Evolutionary conservation across 2,797 vertebrate genomes (phyloP), one percentile per base, ranked within the genome.

Genomic region (Zalophus californianus): DNA sequence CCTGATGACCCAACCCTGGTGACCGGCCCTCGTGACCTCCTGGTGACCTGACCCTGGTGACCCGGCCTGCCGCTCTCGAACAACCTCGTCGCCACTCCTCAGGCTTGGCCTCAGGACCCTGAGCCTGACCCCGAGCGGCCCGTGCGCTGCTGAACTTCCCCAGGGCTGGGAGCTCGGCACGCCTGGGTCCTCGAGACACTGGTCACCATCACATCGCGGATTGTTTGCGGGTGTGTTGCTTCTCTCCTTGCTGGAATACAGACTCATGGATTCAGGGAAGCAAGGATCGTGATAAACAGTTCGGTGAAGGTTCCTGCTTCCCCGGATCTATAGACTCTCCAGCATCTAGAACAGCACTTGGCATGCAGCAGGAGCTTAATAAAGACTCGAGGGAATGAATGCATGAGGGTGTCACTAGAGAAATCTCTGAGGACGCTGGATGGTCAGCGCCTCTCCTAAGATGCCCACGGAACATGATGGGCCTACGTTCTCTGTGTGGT

Each of bases 381-480:
- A 25, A 60, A 29, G 32, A 3, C 16, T 3, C 10, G 54, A 32
- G 68, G 21, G 0, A 11, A n/a, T 1, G 13, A 50, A 8, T 0
- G 41, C 32, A 15, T 0, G 18, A 21, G 7, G 50, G 66, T 1
- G 3, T 11, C 2, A 2, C 9, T 1, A 44, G 54, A 32, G n/a
- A 15, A 7, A 4, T 2, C 5, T 0, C 38, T 3, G 3, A 35
- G 77, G 1, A 3, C 1, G 0, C 2, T 1, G 44, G 38, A 66
- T 16, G 3, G 0, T 11, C 38, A 16, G 44, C 1, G 0, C 3
- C 52, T 29, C n/a, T 21, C 48, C n/a, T 2, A 4, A 35, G 21
- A 38, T 1, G 25, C 38, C 2, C 10, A 6, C 8, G 29, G 9
- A 5, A 4, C 21, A 32, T 1, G 3, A 13, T 50, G 7, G 75